These are phyloP conservation scores for Orientallactaga sibirica DNA, from an alignment of 2,797 vertebrate species.

Conservation along the genomic window DNA sequence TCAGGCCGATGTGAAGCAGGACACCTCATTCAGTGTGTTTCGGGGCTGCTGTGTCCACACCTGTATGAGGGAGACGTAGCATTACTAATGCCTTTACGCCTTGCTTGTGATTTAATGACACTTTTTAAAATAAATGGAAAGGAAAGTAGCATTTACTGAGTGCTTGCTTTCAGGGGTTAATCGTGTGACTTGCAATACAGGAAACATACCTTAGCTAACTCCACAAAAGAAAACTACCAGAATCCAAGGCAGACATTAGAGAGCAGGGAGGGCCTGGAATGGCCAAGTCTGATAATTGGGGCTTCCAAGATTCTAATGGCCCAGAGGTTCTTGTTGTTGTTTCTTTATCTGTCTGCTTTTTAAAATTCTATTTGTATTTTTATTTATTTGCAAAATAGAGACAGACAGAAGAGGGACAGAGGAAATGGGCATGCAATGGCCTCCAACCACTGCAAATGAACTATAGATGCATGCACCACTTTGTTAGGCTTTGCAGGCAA, in stretches of 20 bases:
- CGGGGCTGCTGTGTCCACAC: neutral
- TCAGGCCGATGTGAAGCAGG: neutral
- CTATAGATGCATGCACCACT: too few species aligned
- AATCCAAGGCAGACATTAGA: neutral
- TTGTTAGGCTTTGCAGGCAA: too few species aligned
- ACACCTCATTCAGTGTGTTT: neutral
- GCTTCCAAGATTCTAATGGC: neutral
- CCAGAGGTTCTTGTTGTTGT: neutral
- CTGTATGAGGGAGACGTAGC: neutral
- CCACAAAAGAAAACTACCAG: neutral
- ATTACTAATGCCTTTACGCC: neutral
- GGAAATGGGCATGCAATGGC: too few species aligned
- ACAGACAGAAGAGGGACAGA: too few species aligned
- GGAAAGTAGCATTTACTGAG: neutral
- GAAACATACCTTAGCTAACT: neutral
- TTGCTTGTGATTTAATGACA: neutral
- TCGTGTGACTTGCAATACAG: neutral
- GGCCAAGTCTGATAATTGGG: neutral
- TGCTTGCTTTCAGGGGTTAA: conserved; percentile 40
- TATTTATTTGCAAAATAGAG: too few species aligned
- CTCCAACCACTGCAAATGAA: too few species aligned
- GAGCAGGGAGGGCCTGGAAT: fast-evolving
- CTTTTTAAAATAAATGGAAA: conserved; percentile 3
- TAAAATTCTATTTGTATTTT: too few species aligned
- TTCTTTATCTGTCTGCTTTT: too few species aligned